Evolutionary conservation across 2,113 vertebrate genomes (phyloP).

Genomic region (Mus pahari): DNA sequence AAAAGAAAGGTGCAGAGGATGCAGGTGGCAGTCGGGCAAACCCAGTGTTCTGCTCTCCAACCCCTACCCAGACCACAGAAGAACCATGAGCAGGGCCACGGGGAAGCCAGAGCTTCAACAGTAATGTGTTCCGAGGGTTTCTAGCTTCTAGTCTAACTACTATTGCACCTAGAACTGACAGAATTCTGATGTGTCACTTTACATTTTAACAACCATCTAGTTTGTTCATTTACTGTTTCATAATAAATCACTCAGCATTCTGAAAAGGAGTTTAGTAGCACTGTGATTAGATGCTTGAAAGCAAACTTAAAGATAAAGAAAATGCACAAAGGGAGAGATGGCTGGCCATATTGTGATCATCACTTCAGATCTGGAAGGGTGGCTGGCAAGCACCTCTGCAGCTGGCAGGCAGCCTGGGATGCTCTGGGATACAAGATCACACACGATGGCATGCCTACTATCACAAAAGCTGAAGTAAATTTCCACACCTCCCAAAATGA

Average conservation of each 20-base stretch:
- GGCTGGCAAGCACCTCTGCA: background rate
- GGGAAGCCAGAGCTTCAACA: constrained; percentile 86
- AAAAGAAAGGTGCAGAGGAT: constrained; percentile 89
- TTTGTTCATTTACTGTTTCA: constrained; percentile 74
- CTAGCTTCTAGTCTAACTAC: constrained; percentile 78
- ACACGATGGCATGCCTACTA: background rate
- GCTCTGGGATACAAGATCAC: background rate
- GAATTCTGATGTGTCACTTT: constrained; percentile 81
- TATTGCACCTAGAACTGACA: constrained; percentile 66
- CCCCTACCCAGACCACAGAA: constrained; percentile 90
- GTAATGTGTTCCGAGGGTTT: constrained; percentile 81
- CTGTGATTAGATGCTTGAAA: constrained; percentile 84
- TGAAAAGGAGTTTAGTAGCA: constrained; percentile 78
- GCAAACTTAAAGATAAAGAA: constrained; percentile 83
- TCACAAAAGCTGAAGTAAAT: background rate
- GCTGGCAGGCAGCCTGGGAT: too few species aligned
- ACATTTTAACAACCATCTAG: constrained; percentile 68
- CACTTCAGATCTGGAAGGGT: background rate
- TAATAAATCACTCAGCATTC: constrained; percentile 77
- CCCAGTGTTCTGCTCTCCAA: constrained; percentile 89
- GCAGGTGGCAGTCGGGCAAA: constrained; percentile 88
- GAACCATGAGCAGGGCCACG: constrained; percentile 88
- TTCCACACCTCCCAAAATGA: background rate
- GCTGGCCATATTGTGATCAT: background rate
- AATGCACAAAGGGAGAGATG: constrained; percentile 78